Evolutionary conservation across 2,888 invertebrate species (phyloP), one percentile per base, ranked within the genome.

Genomic region (Calephelis perditalis): DNA sequence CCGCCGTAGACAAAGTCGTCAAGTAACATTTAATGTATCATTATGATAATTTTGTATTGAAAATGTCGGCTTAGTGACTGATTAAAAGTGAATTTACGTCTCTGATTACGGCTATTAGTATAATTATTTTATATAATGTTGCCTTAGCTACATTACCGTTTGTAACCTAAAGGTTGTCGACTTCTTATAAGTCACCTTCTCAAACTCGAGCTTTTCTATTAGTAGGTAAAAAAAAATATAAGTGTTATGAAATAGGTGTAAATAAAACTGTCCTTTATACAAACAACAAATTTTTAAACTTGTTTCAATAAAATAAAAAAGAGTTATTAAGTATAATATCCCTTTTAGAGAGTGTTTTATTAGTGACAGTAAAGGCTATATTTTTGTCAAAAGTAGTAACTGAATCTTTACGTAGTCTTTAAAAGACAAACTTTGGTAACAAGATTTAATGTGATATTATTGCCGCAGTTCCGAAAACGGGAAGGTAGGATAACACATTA

Each of bases 161-260:
- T 66, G 65, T 68, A 69, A 68, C 69, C 61, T 69, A 71, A 86
- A 84, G 86, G 86, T 87, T 87, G 86, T 87, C 75, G 83, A 86
- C 82, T 82, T 82, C 81, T 79, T 82, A 83, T 70, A 80, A 84
- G 86, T 84, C 84, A 77, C 76, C 77, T 82, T 84, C 80, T 81
- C 75, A 81, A 49, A 82, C 79, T 86, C 87, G 89, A 88, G 89
- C 88, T 89, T 59, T 86, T 88, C 82, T 82, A 77, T 73, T 84
- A 86, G 83, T 74, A 69, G 26, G 26, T 84, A 79, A 79, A 71
- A 68, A n/a, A 70, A 59, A 37, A 44, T 72, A 68, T 72, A 71
- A 66, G 64, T 71, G 68, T 65, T 73, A 70, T 68, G 70, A 68
- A 26, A 70, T 72, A 69, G 63, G 61, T 65, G 63, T 65, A 63